Evolutionary conservation across 2,888 invertebrate species (phyloP).

Genomic region (Melanotus villosus): DNA sequence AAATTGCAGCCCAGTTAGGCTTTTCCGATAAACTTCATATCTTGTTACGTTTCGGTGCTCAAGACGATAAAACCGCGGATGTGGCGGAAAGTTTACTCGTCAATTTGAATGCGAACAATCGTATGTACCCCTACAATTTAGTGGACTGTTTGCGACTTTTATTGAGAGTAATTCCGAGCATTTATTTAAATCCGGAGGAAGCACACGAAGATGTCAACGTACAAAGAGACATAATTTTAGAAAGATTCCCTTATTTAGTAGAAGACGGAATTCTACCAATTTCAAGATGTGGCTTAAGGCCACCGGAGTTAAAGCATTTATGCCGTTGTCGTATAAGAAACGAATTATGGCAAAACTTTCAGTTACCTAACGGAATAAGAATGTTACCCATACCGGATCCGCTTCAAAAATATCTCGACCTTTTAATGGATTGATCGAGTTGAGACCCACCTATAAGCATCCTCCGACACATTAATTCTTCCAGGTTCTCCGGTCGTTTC

Average conservation of each 20-base stretch:
- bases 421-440: constrained; percentile 76
- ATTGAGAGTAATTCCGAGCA: constrained; percentile 75
- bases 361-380: constrained; percentile 82
- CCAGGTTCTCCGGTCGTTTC: constrained; percentile 94
- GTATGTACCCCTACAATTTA: constrained; percentile 78
- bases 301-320: constrained; percentile 83
- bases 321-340: constrained; percentile 81
- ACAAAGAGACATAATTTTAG: constrained; percentile 51
- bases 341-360: constrained; percentile 77
- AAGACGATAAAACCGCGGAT: constrained; percentile 73
- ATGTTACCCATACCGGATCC: constrained; percentile 77
- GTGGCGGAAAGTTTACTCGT: constrained; percentile 71
- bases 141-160: constrained; percentile 79
- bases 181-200: constrained; percentile 69
- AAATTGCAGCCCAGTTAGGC: constrained; percentile 82
- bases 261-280: constrained; percentile 74
- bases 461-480: constrained; percentile 92
- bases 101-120: constrained; percentile 65
- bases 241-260: constrained; percentile 70
- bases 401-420: constrained; percentile 81
- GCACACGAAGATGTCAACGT: constrained; percentile 30
- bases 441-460: constrained; percentile 85
- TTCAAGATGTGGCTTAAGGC: constrained; percentile 74
- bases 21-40: constrained; percentile 83
- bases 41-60: constrained; percentile 81